Evolutionary conservation across 2,888 invertebrate species (phyloP).

Genomic region (Poecilobothrus nobilitatus): DNA sequence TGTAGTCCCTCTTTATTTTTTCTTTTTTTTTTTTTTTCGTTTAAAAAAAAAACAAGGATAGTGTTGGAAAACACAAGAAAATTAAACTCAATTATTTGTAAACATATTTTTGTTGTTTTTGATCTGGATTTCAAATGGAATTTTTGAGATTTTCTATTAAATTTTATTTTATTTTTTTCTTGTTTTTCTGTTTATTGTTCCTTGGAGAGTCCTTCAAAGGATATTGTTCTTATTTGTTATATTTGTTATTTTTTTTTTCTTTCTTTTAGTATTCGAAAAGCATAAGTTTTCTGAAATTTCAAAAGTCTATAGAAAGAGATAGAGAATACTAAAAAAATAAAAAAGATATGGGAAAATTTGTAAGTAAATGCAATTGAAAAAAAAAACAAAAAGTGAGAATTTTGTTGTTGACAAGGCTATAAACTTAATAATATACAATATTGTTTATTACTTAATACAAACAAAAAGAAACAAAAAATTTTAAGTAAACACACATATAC

Average conservation of each 20-base stretch:
- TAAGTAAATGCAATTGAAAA: background rate
- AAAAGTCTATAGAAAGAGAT: background rate
- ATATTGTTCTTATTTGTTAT: background rate
- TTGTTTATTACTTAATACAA: background rate
- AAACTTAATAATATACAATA: background rate
- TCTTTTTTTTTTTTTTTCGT: background rate
- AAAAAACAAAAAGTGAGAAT: background rate
- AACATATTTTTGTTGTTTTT: background rate
- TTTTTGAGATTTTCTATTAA: background rate
- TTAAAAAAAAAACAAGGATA: too few relatives aligned
- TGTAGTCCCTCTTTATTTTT: background rate
- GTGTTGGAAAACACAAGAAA: background rate
- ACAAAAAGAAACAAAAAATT: background rate
- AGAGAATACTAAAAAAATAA: background rate
- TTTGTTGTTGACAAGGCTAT: background rate
- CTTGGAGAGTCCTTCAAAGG: background rate
- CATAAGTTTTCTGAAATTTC: too few relatives aligned
- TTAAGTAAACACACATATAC: too few relatives aligned
- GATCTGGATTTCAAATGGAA: background rate
- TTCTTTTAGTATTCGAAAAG: too few relatives aligned
- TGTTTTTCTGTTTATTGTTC: background rate
- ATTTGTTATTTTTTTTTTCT: too few relatives aligned
- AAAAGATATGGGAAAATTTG: background rate
- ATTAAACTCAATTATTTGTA: conserved; percentile 1
- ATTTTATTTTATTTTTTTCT: background rate